Conservation (phyloP, 2,888 invertebrate species). For the Scaptomyza caliginosa region DNA sequence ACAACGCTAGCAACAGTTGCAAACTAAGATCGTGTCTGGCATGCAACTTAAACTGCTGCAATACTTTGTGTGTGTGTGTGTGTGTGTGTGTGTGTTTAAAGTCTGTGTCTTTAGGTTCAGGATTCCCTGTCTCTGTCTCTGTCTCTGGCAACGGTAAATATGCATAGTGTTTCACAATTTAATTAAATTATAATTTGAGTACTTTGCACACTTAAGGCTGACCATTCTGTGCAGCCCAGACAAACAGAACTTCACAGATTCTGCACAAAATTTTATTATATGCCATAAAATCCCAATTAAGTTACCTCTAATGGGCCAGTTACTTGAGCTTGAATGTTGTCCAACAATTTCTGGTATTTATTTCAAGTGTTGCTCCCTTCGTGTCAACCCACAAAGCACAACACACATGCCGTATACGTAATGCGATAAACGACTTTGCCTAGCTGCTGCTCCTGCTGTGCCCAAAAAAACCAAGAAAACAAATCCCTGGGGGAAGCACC, state of each 20-base stretch:
- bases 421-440: constrained; percentile 58
- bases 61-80: background rate
- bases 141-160: constrained; percentile 41
- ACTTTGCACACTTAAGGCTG: constrained; percentile 43
- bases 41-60: constrained; percentile 22
- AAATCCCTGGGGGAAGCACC: constrained; percentile 42
- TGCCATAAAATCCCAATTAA: constrained; percentile 48
- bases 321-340: constrained; percentile 12
- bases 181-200: constrained; percentile 76
- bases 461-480: constrained; percentile 42
- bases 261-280: constrained; percentile 10
- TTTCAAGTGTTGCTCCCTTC: constrained; percentile 1
- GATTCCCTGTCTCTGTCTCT: no score
- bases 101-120: constrained; percentile 14
- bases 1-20: constrained; percentile 28
- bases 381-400: constrained; percentile 5
- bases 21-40: constrained; percentile 39
- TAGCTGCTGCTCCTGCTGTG: constrained; percentile 30
- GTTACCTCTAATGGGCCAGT: constrained; percentile 35
- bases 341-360: constrained; percentile 15
- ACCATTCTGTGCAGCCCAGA: constrained; percentile 3
- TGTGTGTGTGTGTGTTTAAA: constrained; percentile 3
- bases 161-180: constrained; percentile 61
- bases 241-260: constrained; percentile 40
- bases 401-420: constrained; percentile 54